Percentiles rank a stretch among this genome's conserved stretches.
phyloP scores from a whole-genome alignment of 2,888 invertebrate genomes.

The Palloptera scutellata region DNA sequence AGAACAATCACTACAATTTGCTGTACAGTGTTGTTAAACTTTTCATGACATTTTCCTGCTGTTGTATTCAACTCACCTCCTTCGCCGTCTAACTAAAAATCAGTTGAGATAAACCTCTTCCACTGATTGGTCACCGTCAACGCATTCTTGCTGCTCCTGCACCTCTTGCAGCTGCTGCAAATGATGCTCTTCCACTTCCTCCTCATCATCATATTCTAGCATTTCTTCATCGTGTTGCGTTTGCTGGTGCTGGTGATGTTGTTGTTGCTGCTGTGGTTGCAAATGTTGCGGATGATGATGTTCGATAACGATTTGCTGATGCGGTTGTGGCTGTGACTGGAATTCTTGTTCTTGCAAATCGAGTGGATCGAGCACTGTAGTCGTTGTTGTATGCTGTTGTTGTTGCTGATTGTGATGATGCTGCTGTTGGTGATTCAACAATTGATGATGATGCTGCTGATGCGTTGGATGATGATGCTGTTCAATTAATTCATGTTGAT shows the following conservation, averaged over 20 bases:
- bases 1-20: no score
- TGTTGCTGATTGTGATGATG: constrained; percentile 33
- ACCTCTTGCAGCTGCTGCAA: constrained; percentile 53
- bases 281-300: constrained; percentile 25
- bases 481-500: constrained; percentile 31
- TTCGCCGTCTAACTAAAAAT: constrained; percentile 16
- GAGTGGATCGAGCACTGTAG: constrained; percentile 35
- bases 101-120: constrained; percentile 58
- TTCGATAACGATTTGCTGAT: constrained; percentile 38
- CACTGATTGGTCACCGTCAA: constrained; percentile 49
- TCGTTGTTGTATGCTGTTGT: constrained; percentile 22
- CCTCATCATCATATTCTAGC: constrained; percentile 50
- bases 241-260: constrained; percentile 31
- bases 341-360: constrained; percentile 47
- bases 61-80: background rate
- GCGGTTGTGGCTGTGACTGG: constrained; percentile 37
- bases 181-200: constrained; percentile 49
- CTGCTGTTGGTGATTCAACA: constrained; percentile 39
- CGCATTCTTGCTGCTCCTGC: constrained; percentile 51
- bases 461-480: constrained; percentile 41
- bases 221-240: constrained; percentile 45
- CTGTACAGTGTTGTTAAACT: background rate
- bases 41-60: constrained; percentile 27
- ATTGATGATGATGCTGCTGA: constrained; percentile 38
- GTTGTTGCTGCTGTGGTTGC: constrained; percentile 33